Evolutionary conservation across 2,113 vertebrate species (phyloP), one percentile per base, ranked within the genome.

Genomic region (Astatoreochromis straeleni): DNA sequence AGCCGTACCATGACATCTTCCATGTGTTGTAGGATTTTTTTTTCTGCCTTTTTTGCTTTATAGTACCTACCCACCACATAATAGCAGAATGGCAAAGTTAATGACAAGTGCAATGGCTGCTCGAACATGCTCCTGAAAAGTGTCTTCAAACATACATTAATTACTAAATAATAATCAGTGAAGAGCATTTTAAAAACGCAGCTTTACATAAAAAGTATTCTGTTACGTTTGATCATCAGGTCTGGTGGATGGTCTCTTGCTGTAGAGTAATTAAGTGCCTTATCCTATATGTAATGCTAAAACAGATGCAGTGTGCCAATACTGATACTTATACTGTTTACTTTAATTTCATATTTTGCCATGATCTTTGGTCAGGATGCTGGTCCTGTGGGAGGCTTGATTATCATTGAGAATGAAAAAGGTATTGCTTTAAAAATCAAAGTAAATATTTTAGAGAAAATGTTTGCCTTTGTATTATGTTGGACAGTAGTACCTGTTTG

Each of bases 251-350:
- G 54, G 7, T 57, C 24, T 57, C 54, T 16, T 57, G 54, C 24
- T 57, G 54, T 57, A 57, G 54, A 57, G 54, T 29, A 57, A 57
- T 57, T 57, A 57, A 29, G 3, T 29, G 54, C 0, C 7, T 57
- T 57, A 26, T 8, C 24, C 24, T 58, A 0, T 58, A 58, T 58
- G 0, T 16, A 16, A 58, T 29, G 0, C 55, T 58, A 58, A 58
- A 58, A 9, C 55, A 29, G 7, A 58, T 29, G 26, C 26, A 58
- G 55, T 24, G 11, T 31, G 45, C 33, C 0, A 83, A 40, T 29
- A 47, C 10, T 21, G 5, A 5, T 29, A 93, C 95, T 96, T 91
- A 96, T 96, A 85, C 82, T 29, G 87, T 92, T 51, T 57, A 26
- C 54, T 57, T 57, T 57, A 57, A 26, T 57, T 57, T 57, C 54